These are phyloP conservation scores for Drosophila prostipennis DNA, from an alignment of 2,888 invertebrate species.

Conservation along the genomic window DNA sequence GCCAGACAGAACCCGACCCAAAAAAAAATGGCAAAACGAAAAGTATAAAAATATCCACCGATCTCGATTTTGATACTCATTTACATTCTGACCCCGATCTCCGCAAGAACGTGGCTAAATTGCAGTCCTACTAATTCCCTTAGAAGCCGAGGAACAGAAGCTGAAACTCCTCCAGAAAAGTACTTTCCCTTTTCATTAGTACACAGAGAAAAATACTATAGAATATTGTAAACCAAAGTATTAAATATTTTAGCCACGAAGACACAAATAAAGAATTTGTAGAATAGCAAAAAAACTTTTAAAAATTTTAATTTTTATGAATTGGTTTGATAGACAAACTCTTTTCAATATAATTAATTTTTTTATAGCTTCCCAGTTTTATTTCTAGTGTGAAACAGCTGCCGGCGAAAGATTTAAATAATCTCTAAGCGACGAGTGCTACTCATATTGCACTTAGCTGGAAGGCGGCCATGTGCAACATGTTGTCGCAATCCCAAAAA, in stretches of 20 bases:
- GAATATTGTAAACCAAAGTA: too few species aligned
- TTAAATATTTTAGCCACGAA: background rate
- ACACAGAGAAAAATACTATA: background rate
- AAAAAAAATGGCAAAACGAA: constrained; percentile 43
- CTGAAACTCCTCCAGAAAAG: background rate
- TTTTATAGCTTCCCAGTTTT: background rate
- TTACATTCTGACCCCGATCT: constrained; percentile 19
- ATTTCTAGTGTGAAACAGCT: constrained; percentile 31
- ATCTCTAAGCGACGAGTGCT: constrained; percentile 66
- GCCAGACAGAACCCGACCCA: constrained; percentile 5
- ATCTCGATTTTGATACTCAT: constrained; percentile 21
- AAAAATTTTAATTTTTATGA: background rate
- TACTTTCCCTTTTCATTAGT: background rate
- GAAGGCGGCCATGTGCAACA: constrained; percentile 74
- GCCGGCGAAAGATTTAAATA: constrained; percentile 60
- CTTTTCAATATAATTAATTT: too few species aligned
- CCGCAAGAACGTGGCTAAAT: constrained; percentile 36
- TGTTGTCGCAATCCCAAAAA: constrained; percentile 71
- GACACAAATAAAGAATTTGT: too few species aligned
- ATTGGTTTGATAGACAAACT: too few species aligned
- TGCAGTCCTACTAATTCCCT: constrained; percentile 54
- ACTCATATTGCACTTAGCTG: constrained; percentile 78
- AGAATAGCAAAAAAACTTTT: too few species aligned
- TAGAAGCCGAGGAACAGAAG: constrained; percentile 3
- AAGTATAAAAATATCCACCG: constrained; percentile 33